phyloP scores from a whole-genome alignment of 2,797 vertebrate genomes.

The Oreonectes daqikongensis region DNA sequence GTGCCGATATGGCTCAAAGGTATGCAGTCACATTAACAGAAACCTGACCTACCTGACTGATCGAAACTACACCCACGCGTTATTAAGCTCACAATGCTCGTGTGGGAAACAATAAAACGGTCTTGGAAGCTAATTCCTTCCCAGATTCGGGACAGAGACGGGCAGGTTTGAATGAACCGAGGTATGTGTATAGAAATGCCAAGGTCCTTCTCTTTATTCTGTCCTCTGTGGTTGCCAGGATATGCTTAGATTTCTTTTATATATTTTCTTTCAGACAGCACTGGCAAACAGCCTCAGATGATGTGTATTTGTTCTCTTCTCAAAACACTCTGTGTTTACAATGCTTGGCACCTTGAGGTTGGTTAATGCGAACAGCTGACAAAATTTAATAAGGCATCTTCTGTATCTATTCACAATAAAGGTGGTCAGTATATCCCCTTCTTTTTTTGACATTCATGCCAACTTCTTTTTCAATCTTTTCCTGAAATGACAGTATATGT shows the following conservation, averaged over 20 bases:
- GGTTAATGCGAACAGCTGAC: constrained; percentile 59
- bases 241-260: constrained; percentile 45
- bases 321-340: constrained; percentile 19
- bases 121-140: constrained; percentile 74
- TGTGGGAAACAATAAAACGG: constrained; percentile 84
- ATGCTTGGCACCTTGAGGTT: constrained; percentile 21
- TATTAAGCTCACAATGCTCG: constrained; percentile 77
- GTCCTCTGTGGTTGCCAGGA: constrained; percentile 62
- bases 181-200: constrained; percentile 50
- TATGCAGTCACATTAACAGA: constrained; percentile 87
- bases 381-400: constrained; percentile 41
- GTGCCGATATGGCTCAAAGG: constrained; percentile 77
- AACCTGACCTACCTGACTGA: constrained; percentile 92
- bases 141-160: constrained; percentile 66
- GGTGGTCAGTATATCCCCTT: constrained; percentile 16
- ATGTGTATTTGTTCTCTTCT: constrained; percentile 27
- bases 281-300: constrained; percentile 36
- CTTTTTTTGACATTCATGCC: constrained; percentile 22
- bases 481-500: neutral
- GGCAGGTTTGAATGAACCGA: constrained; percentile 55
- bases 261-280: constrained; percentile 22
- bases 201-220: constrained; percentile 54
- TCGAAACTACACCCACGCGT: constrained; percentile 91
- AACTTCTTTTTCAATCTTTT: neutral
- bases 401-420: constrained; percentile 18